Conservation (phyloP, 2,797 vertebrate genomes). For the Diplodus sargus region DNA sequence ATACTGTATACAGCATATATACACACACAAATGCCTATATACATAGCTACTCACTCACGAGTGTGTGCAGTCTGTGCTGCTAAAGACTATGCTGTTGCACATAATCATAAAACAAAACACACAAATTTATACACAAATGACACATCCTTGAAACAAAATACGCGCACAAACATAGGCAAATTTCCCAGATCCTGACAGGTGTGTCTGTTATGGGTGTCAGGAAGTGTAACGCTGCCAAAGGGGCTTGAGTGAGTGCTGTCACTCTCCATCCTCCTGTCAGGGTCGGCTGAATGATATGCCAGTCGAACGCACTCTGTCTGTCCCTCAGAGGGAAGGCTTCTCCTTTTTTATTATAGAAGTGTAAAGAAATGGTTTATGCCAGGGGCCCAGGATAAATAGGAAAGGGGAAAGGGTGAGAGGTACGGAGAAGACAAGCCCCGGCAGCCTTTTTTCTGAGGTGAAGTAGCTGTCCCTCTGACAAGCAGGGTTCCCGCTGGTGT, state of each 20-base stretch:
- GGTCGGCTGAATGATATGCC: constrained; percentile 60
- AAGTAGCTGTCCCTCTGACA: constrained; percentile 53
- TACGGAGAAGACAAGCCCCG: constrained; percentile 37
- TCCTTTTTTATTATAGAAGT: constrained; percentile 69
- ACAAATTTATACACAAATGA: neutral
- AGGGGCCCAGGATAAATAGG: constrained; percentile 69
- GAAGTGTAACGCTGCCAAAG: constrained; percentile 43
- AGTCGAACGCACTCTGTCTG: constrained; percentile 49
- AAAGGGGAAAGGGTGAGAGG: constrained; percentile 42
- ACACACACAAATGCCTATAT: neutral
- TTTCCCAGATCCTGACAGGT: constrained; percentile 64
- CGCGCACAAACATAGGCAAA: constrained; percentile 12
- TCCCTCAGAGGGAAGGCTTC: constrained; percentile 62
- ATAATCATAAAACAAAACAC: neutral
- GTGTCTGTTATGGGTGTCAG: constrained; percentile 69
- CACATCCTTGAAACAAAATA: neutral
- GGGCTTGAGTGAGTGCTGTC: constrained; percentile 69
- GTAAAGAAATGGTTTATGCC: constrained; percentile 69
- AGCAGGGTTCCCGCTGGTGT: neutral
- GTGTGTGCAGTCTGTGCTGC: neutral
- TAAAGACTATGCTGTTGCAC: neutral
- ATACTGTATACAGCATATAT: neutral
- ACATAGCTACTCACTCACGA: neutral
- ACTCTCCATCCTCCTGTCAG: constrained; percentile 62
- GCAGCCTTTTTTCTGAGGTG: constrained; percentile 56